Percentiles rank a stretch among this genome's conserved stretches.
Conservation (phyloP, 2,113 vertebrate species). For the Formicarius rufipectus region DNA sequence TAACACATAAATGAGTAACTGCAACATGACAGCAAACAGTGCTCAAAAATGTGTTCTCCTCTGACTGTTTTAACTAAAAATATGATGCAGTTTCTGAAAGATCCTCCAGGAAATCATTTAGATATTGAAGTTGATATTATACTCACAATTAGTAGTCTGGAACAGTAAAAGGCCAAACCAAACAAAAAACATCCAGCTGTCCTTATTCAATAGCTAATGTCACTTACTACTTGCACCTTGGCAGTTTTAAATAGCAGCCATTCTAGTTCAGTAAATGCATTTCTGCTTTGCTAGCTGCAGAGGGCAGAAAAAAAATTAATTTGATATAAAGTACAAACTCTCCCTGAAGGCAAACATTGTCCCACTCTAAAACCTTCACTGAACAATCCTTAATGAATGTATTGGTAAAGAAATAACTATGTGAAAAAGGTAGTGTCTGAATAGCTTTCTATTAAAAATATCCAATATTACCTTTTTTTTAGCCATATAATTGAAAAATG, state of each 20-base stretch:
- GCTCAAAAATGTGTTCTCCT: not conserved
- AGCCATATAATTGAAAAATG: slow-evolving; percentile 50
- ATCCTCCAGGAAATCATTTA: not conserved
- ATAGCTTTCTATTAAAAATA: slow-evolving; percentile 48
- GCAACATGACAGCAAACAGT: not conserved
- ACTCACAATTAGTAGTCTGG: not conserved
- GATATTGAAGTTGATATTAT: not conserved
- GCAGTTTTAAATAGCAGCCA: slow-evolving; percentile 36
- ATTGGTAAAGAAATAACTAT: slow-evolving; percentile 60
- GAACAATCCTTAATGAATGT: slow-evolving; percentile 29
- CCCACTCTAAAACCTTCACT: slow-evolving; percentile 29
- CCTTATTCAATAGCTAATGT: slow-evolving; percentile 5
- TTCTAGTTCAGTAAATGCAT: not conserved
- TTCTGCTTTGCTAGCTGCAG: slow-evolving; percentile 19
- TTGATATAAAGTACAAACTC: slow-evolving; percentile 33
- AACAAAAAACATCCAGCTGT: not conserved
- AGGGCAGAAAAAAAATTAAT: slow-evolving; percentile 32
- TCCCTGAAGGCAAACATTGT: slow-evolving; percentile 38
- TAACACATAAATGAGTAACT: not conserved
- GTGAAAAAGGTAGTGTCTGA: slow-evolving; percentile 26
- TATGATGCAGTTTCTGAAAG: not conserved
- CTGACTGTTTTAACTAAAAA: not conserved
- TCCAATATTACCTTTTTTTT: slow-evolving; percentile 13
- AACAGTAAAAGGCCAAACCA: not conserved
- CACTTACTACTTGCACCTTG: slow-evolving; percentile 22